Conservation (phyloP, 2,113 vertebrate genomes). For the Polypterus bichir region DNA sequence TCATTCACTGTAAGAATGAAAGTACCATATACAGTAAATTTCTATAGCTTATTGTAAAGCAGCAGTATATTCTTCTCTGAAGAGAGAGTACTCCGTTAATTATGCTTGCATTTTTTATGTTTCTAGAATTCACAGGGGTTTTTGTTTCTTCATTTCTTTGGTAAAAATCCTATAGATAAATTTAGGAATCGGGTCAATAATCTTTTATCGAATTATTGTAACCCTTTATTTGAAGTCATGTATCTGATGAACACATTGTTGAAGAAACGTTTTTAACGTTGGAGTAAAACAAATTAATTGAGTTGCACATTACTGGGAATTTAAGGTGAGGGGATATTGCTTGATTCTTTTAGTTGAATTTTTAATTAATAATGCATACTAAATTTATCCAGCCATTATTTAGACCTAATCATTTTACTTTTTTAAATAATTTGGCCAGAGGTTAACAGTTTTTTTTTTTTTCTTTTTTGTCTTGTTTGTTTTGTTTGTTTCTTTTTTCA, state of each 20-base stretch:
- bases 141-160: conserved; percentile 21
- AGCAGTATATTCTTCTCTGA: conserved; percentile 27
- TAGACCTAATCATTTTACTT: conserved; percentile 7
- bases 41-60: conserved; percentile 23
- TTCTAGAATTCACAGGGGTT: conserved; percentile 5
- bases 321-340: conserved; percentile 26
- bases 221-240: conserved; percentile 17
- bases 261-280: conserved; percentile 17
- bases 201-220: conserved; percentile 19
- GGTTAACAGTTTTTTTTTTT: conserved; percentile 32
- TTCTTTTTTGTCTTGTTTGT: too few relatives aligned
- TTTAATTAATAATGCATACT: conserved; percentile 34
- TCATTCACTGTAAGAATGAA: conserved; percentile 31
- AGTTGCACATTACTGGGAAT: conserved; percentile 13
- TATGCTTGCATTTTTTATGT: conserved; percentile 10
- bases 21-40: conserved; percentile 24
- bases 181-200: conserved; percentile 28
- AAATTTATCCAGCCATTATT: conserved; percentile 21
- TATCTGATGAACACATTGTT: conserved; percentile 14
- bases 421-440: conserved; percentile 3
- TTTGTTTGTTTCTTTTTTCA: too few relatives aligned
- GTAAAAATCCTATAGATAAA: conserved; percentile 23
- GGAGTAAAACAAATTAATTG: conserved; percentile 15
- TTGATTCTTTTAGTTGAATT: conserved; percentile 25
- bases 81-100: conserved; percentile 17